Evolutionary conservation across 1,140 invertebrate genomes (phyloP), one percentile per base, ranked within the genome.

Genomic region (Epicauta chinensis): DNA sequence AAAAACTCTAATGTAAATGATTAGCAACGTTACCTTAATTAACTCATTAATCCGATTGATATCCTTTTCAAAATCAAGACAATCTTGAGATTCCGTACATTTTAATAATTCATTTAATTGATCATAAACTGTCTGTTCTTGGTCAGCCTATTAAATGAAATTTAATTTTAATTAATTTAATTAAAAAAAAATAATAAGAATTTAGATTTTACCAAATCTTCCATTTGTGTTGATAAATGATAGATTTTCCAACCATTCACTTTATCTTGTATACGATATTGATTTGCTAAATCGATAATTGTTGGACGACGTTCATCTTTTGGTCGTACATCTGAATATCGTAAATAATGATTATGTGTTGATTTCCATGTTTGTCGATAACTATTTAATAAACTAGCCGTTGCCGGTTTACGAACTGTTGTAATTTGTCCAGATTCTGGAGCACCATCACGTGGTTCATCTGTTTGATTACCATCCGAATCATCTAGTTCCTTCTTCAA

Each of bases 171-270:
- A 13, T 32, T 12, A 51, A 43, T 13, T 41, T 43, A 61, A 37
- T 16, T 45, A 51, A 45, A 51, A n/a, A 1, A 15, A 37, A 10
- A 29, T n/a, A 16, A 0, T 11, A 14, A 39, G 13, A 17, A 7
- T 6, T n/a, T 36, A 32, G 30, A 15, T 65, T 73, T 73, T 70
- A 93, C 91, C 73, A 96, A 71, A 72, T 94, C 89, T 64, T 96
- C 91, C 81, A 97, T 87, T 77, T 96, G 92, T 16, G 91, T 83
- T 11, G 83, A 87, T 41, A 97, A 77, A 74, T 96, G 90, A 76
- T 92, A 84, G 17, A 97, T 78, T 75, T 97, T 97, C 93, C 93
- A 98, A 9, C 93, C 93, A 67, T 91, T 89, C n/a, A 91, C 79
- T 73, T 89, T 93, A 59, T 92, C 85, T 51, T 89, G 71, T 16